phyloP scores from a whole-genome alignment of 2,113 vertebrate species.

The Melanerpes aurifrons region DNA sequence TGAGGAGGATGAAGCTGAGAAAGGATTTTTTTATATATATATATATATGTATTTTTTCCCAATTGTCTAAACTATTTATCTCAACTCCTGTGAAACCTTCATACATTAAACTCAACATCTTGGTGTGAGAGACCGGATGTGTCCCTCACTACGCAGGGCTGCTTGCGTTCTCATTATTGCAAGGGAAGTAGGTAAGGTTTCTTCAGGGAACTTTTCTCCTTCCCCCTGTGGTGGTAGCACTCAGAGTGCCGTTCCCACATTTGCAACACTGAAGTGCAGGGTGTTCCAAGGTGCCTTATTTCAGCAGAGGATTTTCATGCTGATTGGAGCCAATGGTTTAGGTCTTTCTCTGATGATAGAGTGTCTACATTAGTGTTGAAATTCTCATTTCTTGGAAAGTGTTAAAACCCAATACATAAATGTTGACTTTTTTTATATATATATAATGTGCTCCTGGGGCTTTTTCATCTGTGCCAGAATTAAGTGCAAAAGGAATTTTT shows the following conservation, averaged over 20 bases:
- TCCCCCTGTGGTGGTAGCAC: not conserved
- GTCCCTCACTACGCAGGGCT: not conserved
- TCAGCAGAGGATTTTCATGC: not conserved
- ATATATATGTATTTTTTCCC: too few relatives aligned
- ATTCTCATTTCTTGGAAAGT: constrained; percentile 41
- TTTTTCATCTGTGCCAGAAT: constrained; percentile 42
- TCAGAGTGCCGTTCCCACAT: not conserved
- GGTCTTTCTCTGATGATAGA: not conserved
- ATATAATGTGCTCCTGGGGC: constrained; percentile 5
- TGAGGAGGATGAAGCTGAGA: constrained; percentile 8
- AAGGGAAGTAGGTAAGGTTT: not conserved
- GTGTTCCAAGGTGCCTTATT: not conserved
- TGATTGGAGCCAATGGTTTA: not conserved
- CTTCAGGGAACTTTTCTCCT: not conserved
- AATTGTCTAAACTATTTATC: not conserved
- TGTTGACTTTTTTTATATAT: not conserved
- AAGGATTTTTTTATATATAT: not conserved
- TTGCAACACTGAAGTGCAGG: not conserved
- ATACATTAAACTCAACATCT: not conserved
- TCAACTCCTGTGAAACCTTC: not conserved
- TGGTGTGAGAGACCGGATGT: not conserved
- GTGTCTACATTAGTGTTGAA: not conserved
- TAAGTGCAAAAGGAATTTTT: constrained; percentile 66
- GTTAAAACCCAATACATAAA: constrained; percentile 21
- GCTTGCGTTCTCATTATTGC: not conserved